Evolutionary conservation across 2,888 invertebrate genomes (phyloP), one percentile per base, ranked within the genome.

Genomic region (Carterocephalus palaemon): DNA sequence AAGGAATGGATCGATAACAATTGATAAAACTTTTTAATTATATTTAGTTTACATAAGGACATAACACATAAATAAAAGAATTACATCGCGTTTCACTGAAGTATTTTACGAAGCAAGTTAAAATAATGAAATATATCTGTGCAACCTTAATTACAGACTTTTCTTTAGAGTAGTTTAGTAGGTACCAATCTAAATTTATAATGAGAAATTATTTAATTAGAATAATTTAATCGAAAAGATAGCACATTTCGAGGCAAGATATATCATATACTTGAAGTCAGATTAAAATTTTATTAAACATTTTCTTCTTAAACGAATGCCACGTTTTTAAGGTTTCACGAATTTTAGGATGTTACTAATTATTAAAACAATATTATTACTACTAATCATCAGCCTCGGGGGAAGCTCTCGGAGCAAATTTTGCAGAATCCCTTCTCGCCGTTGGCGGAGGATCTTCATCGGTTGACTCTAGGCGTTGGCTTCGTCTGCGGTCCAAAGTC

Each of bases 401-500:
- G 34, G 71, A 69, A 46, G 73, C 72, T 65, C 73, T 69, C 10
- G 73, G 71, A 49, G 75, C 70, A 48, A 59, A 50, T 49, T 62
- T 59, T 31, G 56, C 59, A 34, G 55, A 38, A 9, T 56, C 48
- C 33, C 40, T 43, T 13, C 49, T 54, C 4, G 52, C 59, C 15
- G 54, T 17, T 26, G 68, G 48, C 17, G 73, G 64, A 10, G 72
- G 70, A 32, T 64, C 67, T 24, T 64, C 65, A 36, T 65, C 64
- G 24, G 59, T 59, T 10, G 53, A 12, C 2, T 57, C 59, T 4
- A 50, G 46, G 29, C 52, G 60, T 8, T 59, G 59, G 40, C 58
- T 71, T 61, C 85, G 79, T 80, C 85, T 70, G 47, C 84, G 83
- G 52, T 86, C 85, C 46, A 85, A 61, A 28, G 73, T 74, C 1